Percentiles rank a stretch among this genome's conserved stretches.
Conservation (phyloP, 2,113 vertebrate genomes). For the Podarcis raffonei region DNA sequence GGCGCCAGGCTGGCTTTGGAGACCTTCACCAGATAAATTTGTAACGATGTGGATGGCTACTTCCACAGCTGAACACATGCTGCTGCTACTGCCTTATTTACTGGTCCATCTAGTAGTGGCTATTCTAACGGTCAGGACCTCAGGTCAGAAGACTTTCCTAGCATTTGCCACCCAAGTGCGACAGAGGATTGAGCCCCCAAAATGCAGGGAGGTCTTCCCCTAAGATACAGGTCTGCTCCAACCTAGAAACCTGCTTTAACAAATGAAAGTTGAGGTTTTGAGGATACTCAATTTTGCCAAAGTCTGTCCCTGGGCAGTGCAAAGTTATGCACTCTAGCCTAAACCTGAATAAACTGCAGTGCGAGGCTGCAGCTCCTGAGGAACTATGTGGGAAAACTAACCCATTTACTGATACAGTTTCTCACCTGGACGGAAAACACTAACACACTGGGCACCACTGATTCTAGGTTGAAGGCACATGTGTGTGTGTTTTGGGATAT, state of each 20-base stretch:
- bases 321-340: background rate
- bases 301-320: background rate
- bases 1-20: background rate
- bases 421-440: background rate
- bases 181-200: background rate
- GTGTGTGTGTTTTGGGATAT: background rate
- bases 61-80: background rate
- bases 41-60: background rate
- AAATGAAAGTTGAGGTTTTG: background rate
- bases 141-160: too few species aligned
- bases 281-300: background rate
- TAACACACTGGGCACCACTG: background rate
- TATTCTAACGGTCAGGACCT: background rate
- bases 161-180: background rate
- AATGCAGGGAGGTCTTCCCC: background rate
- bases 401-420: background rate
- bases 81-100: too few species aligned
- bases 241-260: background rate
- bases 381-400: background rate
- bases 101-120: background rate
- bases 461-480: background rate
- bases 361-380: background rate
- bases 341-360: background rate
- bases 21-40: background rate
- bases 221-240: background rate